Percentiles rank a stretch among this genome's conserved stretches.
Evolutionary conservation across 2,113 vertebrate genomes (phyloP).

Genomic region (Rhea pennata): DNA sequence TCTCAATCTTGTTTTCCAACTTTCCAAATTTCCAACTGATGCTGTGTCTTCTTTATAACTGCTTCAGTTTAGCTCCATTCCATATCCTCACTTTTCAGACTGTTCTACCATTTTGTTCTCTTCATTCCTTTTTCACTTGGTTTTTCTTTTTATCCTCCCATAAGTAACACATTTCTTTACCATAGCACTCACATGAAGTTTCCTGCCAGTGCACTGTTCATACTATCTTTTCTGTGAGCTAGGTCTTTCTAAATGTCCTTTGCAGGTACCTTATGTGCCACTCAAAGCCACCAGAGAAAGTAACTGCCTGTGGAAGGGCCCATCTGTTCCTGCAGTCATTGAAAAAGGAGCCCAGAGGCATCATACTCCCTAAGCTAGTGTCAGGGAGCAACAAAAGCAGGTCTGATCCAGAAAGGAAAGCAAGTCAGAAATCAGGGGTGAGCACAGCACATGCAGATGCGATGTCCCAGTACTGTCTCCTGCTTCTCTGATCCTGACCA

Average conservation of each 20-base stretch:
- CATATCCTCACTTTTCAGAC: background rate
- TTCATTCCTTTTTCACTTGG: background rate
- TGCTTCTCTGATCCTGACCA: background rate
- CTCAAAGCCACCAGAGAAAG: background rate
- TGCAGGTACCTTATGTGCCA: background rate
- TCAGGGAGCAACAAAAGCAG: background rate
- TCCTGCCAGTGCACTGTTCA: background rate
- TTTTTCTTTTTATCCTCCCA: background rate
- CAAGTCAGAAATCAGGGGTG: background rate
- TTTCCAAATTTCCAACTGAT: background rate
- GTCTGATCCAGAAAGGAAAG: background rate
- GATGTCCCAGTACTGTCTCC: fast-evolving
- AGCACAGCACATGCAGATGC: background rate
- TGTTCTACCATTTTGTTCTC: background rate
- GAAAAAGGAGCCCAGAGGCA: background rate
- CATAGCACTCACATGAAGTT: background rate
- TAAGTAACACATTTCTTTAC: background rate
- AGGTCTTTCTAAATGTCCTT: background rate
- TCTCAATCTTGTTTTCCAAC: background rate
- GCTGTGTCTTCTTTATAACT: background rate
- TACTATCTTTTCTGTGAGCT: background rate
- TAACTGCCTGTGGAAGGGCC: background rate
- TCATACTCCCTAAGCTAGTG: background rate
- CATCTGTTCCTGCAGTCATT: background rate
- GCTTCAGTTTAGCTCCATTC: background rate